Conservation (phyloP, 2,797 vertebrate genomes). For the Perdix hodgsoniae region DNA sequence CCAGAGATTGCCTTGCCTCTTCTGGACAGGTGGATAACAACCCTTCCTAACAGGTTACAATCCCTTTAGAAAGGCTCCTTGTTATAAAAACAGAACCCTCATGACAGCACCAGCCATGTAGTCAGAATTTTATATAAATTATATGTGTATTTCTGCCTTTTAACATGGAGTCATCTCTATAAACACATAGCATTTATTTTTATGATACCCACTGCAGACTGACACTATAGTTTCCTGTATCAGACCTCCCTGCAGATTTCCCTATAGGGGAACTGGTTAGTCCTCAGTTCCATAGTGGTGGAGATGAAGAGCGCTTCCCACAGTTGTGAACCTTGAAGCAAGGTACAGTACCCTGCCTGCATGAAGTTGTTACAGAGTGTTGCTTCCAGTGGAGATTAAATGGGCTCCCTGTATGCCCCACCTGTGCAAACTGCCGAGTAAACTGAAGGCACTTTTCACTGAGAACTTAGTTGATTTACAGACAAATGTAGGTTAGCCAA, state of each 20-base stretch:
- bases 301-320: background rate
- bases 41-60: too few species aligned
- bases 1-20: too few species aligned
- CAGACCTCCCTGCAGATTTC: background rate
- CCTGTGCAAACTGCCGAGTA: background rate
- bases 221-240: background rate
- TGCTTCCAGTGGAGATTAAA: background rate
- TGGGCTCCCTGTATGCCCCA: background rate
- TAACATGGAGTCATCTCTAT: too few species aligned
- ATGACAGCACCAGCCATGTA: too few species aligned
- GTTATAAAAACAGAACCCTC: too few species aligned
- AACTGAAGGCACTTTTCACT: background rate
- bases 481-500: background rate
- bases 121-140: too few species aligned
- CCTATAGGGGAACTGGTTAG: background rate
- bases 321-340: background rate
- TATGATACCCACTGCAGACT: too few species aligned
- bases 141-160: too few species aligned
- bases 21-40: too few species aligned
- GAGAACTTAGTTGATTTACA: background rate
- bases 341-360: background rate
- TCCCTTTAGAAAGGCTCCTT: too few species aligned
- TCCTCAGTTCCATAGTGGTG: background rate
- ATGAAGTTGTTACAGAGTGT: background rate
- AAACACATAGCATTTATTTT: too few species aligned